A percentile compares a stretch with the other conserved stretches of the same genome.
phyloP scores from a whole-genome alignment of 2,888 invertebrate species.

The Ischnura elegans region DNA sequence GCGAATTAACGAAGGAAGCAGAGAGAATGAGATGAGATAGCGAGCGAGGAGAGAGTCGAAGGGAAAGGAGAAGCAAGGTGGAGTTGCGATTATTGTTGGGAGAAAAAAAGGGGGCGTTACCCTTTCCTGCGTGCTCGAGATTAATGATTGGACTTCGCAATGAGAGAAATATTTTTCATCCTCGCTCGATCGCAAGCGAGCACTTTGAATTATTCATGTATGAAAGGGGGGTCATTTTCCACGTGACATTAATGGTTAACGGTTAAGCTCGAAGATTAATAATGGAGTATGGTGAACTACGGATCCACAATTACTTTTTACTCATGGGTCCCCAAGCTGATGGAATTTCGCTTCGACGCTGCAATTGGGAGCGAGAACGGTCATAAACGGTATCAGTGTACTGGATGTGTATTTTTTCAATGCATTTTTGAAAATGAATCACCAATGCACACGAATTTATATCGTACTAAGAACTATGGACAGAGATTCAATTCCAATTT shows the following conservation, averaged over 20 bases:
- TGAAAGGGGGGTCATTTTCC: background rate
- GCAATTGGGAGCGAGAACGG: background rate
- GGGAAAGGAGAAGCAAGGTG: background rate
- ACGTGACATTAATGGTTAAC: slow-evolving; percentile 19
- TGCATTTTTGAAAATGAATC: background rate
- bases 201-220: slow-evolving; percentile 28
- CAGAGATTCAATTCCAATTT: no score
- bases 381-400: background rate
- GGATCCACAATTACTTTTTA: background rate
- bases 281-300: background rate
- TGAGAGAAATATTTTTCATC: background rate
- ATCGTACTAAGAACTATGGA: no score
- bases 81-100: slow-evolving; percentile 32
- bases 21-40: background rate
- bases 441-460: background rate
- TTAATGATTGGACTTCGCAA: slow-evolving; percentile 19
- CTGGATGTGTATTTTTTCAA: background rate
- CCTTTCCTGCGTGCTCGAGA: background rate
- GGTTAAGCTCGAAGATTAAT: slow-evolving; percentile 2
- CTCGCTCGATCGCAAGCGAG: background rate
- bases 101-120: slow-evolving; percentile 34
- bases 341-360: background rate
- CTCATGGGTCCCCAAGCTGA: background rate
- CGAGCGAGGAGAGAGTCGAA: background rate
- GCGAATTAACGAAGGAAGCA: slow-evolving; percentile 34